Evolutionary conservation across 1,140 invertebrate species (phyloP).

Genomic region (Trichonephila clavata): DNA sequence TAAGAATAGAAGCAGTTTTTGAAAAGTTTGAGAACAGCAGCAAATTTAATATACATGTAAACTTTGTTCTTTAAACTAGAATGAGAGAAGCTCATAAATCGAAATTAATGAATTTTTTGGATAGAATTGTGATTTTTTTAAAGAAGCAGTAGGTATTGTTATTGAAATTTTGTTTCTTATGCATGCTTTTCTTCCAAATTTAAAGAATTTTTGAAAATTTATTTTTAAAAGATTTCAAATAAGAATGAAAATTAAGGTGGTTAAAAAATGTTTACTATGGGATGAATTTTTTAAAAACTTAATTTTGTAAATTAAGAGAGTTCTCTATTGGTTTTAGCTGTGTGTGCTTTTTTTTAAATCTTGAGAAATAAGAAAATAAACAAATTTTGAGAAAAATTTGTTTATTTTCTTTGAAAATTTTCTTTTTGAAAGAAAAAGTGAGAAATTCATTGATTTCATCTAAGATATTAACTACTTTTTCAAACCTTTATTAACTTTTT

Average conservation of each 20-base stretch:
- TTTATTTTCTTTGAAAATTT: too few species aligned
- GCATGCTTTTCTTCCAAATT: background rate
- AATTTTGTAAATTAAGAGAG: too few species aligned
- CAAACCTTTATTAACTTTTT: background rate
- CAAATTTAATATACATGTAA: background rate
- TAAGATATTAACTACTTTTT: background rate
- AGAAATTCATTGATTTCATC: too few species aligned
- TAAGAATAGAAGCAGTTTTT: too few species aligned
- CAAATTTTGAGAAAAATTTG: too few species aligned
- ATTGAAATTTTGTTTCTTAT: background rate
- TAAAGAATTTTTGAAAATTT: background rate
- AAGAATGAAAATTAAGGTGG: background rate
- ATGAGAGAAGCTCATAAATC: background rate
- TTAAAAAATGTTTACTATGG: background rate
- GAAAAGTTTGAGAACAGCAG: too few species aligned
- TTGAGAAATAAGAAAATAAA: too few species aligned
- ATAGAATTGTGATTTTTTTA: background rate
- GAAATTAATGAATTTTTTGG: background rate
- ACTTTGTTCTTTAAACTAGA: background rate
- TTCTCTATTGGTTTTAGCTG: too few species aligned
- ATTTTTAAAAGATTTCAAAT: background rate
- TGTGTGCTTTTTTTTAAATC: too few species aligned
- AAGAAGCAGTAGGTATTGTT: background rate
- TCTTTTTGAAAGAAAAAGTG: too few species aligned
- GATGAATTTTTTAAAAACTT: background rate